Percentiles rank a stretch among this genome's conserved stretches.
phyloP scores from a whole-genome alignment of 2,797 vertebrate species.

The Zonotrichia albicollis region DNA sequence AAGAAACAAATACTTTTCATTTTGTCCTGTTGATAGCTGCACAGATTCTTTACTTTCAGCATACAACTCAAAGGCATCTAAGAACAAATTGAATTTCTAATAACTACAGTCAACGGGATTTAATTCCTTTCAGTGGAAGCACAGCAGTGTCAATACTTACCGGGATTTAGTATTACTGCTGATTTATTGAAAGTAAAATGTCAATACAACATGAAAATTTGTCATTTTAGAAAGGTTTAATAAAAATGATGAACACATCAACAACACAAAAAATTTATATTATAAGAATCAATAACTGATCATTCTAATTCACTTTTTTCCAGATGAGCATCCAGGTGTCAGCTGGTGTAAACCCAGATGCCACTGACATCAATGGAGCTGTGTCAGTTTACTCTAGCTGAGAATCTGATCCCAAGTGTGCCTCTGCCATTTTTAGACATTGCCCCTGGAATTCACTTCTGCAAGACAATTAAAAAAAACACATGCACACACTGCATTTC shows the following conservation, averaged over 20 bases:
- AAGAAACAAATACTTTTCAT: neutral
- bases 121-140: neutral
- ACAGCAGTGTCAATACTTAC: neutral
- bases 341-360: neutral
- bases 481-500: neutral
- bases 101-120: neutral
- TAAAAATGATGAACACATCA: neutral
- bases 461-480: neutral
- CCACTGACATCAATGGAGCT: neutral
- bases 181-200: slow-evolving; percentile 5
- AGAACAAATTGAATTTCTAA: slow-evolving; percentile 11
- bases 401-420: neutral
- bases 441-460: slow-evolving; percentile 17
- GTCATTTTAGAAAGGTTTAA: neutral
- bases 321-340: slow-evolving; percentile 28
- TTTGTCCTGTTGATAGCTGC: neutral
- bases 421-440: neutral
- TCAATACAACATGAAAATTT: neutral
- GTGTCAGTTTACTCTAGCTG: slow-evolving; percentile 12
- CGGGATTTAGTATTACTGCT: neutral
- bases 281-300: neutral
- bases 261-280: neutral
- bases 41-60: neutral
- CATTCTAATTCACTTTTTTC: neutral
- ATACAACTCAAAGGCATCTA: neutral